These are phyloP conservation scores for Incurvaria masculella DNA, from an alignment of 2,888 invertebrate species.

Conservation along the genomic window DNA sequence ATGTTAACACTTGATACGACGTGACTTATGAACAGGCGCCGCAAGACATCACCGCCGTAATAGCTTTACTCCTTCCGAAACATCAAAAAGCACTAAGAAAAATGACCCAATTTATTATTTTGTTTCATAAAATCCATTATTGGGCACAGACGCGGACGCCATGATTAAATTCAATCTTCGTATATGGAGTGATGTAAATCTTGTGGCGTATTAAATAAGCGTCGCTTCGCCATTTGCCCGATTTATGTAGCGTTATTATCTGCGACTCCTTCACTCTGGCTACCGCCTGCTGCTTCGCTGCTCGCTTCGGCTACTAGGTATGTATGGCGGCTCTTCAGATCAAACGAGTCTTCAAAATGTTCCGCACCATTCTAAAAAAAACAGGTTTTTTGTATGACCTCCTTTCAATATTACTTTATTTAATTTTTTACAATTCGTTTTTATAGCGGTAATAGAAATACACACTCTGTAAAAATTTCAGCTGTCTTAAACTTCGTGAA, in stretches of 20 bases:
- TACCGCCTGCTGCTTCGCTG: background rate
- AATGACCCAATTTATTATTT: slow-evolving; percentile 23
- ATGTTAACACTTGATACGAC: too few relatives aligned
- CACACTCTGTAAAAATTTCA: too few relatives aligned
- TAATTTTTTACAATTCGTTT: too few relatives aligned
- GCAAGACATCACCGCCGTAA: background rate
- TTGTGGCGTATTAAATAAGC: slow-evolving; percentile 50
- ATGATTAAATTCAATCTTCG: slow-evolving; percentile 46
- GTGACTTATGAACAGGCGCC: too few relatives aligned
- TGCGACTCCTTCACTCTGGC: background rate
- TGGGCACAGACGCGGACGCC: background rate
- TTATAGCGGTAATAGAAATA: too few relatives aligned
- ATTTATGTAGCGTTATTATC: slow-evolving; percentile 32
- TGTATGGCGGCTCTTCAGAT: too few relatives aligned
- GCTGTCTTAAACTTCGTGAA: too few relatives aligned
- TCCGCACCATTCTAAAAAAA: too few relatives aligned
- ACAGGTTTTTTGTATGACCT: too few relatives aligned
- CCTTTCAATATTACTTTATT: too few relatives aligned
- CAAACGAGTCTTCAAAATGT: too few relatives aligned
- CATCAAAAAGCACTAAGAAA: slow-evolving; percentile 16
- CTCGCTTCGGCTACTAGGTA: too few relatives aligned
- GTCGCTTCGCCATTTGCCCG: slow-evolving; percentile 34
- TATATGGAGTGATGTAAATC: slow-evolving; percentile 37
- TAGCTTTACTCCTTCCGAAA: background rate
- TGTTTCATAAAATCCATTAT: slow-evolving; percentile 35